A percentile compares a stretch with the other conserved stretches of the same genome.
Conservation (phyloP, 2,113 vertebrate genomes). For the Brachypteracias leptosomus region DNA sequence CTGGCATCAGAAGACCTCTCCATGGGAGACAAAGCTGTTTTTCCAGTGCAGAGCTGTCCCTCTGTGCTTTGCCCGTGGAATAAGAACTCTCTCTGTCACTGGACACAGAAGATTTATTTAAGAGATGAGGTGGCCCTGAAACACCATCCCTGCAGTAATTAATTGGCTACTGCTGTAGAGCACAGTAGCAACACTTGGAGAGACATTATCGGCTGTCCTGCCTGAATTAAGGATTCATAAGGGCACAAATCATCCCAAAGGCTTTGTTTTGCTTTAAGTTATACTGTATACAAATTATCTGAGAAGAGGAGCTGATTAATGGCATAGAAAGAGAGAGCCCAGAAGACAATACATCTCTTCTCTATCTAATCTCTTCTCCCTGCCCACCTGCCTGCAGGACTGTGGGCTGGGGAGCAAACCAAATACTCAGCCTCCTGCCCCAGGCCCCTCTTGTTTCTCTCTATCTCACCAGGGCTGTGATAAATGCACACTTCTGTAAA, state of each 20-base stretch:
- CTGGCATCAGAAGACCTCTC: neutral
- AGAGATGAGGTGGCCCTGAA: neutral
- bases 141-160: neutral
- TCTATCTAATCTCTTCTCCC: neutral
- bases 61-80: neutral
- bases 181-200: neutral
- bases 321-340: neutral
- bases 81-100: neutral
- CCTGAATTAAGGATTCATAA: conserved; percentile 50
- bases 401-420: neutral
- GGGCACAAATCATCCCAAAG: conserved; percentile 15
- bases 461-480: neutral
- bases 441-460: neutral
- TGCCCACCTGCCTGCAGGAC: neutral
- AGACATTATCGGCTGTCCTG: conserved; percentile 16
- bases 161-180: neutral
- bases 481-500: neutral
- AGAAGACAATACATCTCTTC: conserved; percentile 2
- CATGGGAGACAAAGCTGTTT: neutral
- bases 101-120: neutral
- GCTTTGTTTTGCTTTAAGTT: conserved; percentile 49
- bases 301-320: conserved; percentile 39
- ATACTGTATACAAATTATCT: conserved; percentile 21
- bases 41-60: neutral
- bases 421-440: neutral